These are phyloP conservation scores for Struthio camelus DNA, from an alignment of 2,113 vertebrate species.

Conservation along the genomic window DNA sequence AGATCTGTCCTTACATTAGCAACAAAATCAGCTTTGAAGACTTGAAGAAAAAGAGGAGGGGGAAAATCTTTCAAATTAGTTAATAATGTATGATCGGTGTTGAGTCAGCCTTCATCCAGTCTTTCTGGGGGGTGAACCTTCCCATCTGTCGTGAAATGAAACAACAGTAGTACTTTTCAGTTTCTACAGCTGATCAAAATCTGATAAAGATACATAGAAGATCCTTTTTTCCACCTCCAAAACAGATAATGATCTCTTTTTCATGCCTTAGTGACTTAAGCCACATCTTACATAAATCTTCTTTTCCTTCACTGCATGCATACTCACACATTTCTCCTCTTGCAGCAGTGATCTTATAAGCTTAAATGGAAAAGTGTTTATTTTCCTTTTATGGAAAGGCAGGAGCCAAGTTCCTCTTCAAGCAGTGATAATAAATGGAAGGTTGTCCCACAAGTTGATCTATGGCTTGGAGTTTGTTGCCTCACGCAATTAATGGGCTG, in stretches of 20 bases:
- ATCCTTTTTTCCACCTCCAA: background rate
- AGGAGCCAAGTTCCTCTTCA: background rate
- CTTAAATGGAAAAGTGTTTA: constrained; percentile 1
- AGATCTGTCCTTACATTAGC: constrained; percentile 53
- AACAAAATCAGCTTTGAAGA: constrained; percentile 52
- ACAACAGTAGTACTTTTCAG: background rate
- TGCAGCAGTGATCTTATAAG: background rate
- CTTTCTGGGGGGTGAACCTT: background rate
- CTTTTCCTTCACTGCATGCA: background rate
- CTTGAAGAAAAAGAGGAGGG: background rate
- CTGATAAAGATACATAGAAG: background rate
- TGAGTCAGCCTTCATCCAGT: background rate
- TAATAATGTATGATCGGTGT: constrained; percentile 39
- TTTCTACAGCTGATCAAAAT: constrained; percentile 4
- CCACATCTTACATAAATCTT: constrained; percentile 20
- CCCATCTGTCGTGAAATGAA: constrained; percentile 1
- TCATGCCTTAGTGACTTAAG: constrained; percentile 13
- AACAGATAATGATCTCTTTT: constrained; percentile 31
- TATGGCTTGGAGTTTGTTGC: background rate
- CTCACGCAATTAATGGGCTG: background rate
- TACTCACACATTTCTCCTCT: background rate
- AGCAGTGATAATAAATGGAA: background rate
- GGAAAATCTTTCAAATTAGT: background rate
- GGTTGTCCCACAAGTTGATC: background rate
- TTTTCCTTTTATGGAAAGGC: constrained; percentile 12